A percentile compares a stretch with the other conserved stretches of the same genome.
Evolutionary conservation across 2,888 invertebrate genomes (phyloP).

Genomic region (Heteromurus nitidus): DNA sequence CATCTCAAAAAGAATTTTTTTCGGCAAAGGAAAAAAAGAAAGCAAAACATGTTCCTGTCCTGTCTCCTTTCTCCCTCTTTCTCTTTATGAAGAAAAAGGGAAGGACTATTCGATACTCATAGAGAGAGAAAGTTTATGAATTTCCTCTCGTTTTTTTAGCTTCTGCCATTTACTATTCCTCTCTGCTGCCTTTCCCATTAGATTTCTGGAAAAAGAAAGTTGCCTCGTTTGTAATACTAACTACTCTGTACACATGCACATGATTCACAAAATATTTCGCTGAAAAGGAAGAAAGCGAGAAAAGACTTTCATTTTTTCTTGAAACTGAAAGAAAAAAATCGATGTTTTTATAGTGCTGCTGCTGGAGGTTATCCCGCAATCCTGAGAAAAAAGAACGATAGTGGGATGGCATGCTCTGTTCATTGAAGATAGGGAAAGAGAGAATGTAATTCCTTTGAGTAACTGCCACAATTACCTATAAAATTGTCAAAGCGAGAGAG

Average conservation of each 20-base stretch:
- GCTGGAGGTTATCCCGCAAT: neutral
- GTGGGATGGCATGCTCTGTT: neutral
- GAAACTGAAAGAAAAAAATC: conserved; percentile 4
- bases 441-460: neutral
- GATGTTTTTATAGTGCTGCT: neutral
- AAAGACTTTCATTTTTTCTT: neutral
- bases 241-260: neutral
- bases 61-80: no score
- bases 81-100: neutral
- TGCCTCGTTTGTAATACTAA: conserved; percentile 12
- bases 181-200: neutral
- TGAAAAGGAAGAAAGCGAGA: no score
- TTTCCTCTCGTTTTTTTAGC: conserved; percentile 6
- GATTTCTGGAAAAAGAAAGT: neutral
- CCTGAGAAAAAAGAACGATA: neutral
- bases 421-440: neutral
- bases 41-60: no score
- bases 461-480: neutral
- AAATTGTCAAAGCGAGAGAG: neutral
- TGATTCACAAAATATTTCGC: no score
- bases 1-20: neutral
- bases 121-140: conserved; percentile 19
- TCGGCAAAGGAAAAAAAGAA: no score
- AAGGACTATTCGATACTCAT: no score
- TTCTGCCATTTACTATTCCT: no score